phyloP scores from a whole-genome alignment of 2,113 vertebrate species.

The Heterocephalus glaber region DNA sequence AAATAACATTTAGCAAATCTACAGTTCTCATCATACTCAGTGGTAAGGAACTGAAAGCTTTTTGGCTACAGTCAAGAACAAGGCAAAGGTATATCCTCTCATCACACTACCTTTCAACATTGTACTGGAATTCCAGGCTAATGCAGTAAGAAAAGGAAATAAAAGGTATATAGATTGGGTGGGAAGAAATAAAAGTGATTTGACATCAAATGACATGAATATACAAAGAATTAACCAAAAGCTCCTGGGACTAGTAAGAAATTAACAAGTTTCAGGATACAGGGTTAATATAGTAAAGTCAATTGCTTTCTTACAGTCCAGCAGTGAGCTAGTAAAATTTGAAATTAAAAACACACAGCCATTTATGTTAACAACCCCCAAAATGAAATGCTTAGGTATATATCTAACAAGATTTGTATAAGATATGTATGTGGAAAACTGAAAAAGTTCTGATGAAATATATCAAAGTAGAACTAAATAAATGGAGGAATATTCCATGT shows the following conservation, averaged over 20 bases:
- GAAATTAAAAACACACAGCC: not conserved
- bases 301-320: not conserved
- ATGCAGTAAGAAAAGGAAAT: not conserved
- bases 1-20: not conserved
- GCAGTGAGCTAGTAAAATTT: not conserved
- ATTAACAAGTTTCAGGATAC: not conserved
- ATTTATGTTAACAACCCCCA: not conserved
- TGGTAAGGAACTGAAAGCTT: not conserved
- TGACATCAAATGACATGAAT: not conserved
- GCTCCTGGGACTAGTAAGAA: not conserved
- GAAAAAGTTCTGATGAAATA: constrained; percentile 1
- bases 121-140: not conserved
- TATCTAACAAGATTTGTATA: not conserved
- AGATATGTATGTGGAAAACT: not conserved
- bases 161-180: not conserved
- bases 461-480: not conserved
- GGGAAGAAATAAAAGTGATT: not conserved
- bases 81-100: not conserved
- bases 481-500: not conserved
- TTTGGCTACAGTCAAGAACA: not conserved
- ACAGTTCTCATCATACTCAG: not conserved
- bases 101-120: not conserved
- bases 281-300: not conserved
- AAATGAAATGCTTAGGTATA: not conserved
- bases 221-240: not conserved